Base-by-base conservation (phyloP, 2,888 invertebrate genomes). In the Agonum fuliginosum region DNA sequence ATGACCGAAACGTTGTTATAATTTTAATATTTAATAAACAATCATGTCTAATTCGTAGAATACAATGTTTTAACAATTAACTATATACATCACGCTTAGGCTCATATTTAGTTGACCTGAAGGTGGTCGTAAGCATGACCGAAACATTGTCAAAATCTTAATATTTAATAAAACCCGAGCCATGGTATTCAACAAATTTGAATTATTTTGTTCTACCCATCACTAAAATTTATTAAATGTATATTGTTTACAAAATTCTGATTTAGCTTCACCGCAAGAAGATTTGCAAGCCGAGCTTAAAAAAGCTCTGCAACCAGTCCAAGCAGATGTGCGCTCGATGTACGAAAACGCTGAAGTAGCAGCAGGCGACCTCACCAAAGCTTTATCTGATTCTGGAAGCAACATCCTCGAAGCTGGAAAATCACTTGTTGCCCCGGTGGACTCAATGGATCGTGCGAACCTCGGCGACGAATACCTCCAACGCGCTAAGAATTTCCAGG, bases 261-360 rank as follows among this genome's bases (percentile, higher is more conserved):
- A 58, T 24, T 0, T 19, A 58, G 24, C 27, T 24, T 10, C 22
- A n/a, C 27, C 43, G 8, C n/a, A n/a, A 22, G 5, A 37, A 41
- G 41, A 37, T n/a, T 43, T 67, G 41, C 67, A 67, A 67, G n/a
- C 20, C 8, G 41, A 67, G 2, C 2, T 67, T 3, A 20, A 20
- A n/a, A 67, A 41, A 41, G 41, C 67, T n/a, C 1, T 67, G 2
- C 10, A 67, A 41, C 67, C 67, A n/a, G 12, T 67, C 4, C 27
- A 62, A 62, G 10, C 30, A 6, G 48, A 70, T 6, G 27, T 70
- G 2, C 70, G 48, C 8, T 0, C 48, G 0, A 27, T 70, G 43
- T n/a, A 3, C 27, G 27, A 12, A 4, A 27, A 46, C 27, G 70
- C 70, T 20, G 6, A 19, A 19, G 12, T 22, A 3, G 67, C 41